phyloP scores from a whole-genome alignment of 2,797 vertebrate genomes.

The Melanotaenia maccullochi region DNA sequence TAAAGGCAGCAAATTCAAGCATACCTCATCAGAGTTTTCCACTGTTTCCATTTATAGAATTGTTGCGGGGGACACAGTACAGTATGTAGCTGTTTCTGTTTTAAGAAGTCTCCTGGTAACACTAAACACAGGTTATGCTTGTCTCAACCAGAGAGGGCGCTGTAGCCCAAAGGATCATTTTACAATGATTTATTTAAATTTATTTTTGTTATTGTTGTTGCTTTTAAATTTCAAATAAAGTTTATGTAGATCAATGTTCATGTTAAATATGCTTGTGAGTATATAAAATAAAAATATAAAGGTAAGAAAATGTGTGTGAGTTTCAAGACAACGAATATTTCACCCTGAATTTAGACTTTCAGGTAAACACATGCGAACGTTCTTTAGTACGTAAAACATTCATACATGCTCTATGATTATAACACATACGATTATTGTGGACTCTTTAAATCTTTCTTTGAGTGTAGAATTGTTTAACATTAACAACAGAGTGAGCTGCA shows the following conservation, averaged over 20 bases:
- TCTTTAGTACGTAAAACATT: not conserved
- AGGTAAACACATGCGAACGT: slow-evolving; percentile 3
- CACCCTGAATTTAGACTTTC: not conserved
- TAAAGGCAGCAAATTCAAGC: no score
- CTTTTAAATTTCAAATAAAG: not conserved
- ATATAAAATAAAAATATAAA: not conserved
- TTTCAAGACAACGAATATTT: no score
- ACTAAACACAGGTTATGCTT: slow-evolving; percentile 55
- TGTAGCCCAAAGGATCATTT: not conserved
- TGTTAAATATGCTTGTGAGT: not conserved
- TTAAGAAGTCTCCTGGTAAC: slow-evolving; percentile 69
- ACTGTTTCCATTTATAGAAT: slow-evolving; percentile 41
- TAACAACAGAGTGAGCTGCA: slow-evolving; percentile 1
- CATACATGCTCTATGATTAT: not conserved
- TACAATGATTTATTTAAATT: not conserved
- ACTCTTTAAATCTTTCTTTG: not conserved
- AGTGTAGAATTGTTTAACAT: not conserved
- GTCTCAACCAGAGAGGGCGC: slow-evolving; percentile 45
- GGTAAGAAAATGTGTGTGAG: not conserved
- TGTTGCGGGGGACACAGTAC: slow-evolving; percentile 12
- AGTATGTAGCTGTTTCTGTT: slow-evolving; percentile 36
- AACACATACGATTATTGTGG: not conserved
- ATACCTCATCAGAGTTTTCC: slow-evolving; percentile 63
- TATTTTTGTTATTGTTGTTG: not conserved
- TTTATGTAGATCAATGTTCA: not conserved